phyloP scores from a whole-genome alignment of 2,113 vertebrate genomes.

The Neotoma lepida region DNA sequence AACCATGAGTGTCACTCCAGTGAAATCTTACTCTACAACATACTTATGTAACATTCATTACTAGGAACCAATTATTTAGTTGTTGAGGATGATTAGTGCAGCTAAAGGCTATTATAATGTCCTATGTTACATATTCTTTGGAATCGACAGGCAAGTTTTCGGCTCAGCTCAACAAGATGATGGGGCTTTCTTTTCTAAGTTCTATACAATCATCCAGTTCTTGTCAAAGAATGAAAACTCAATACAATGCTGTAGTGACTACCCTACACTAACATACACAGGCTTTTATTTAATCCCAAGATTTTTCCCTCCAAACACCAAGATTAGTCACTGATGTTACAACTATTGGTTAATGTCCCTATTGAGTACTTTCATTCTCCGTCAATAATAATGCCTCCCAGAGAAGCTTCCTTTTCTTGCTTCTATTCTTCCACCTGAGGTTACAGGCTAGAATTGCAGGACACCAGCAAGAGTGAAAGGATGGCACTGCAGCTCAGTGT shows the following conservation, averaged over 20 bases:
- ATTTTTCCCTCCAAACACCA: not conserved
- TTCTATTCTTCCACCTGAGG: not conserved
- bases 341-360: not conserved
- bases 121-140: not conserved
- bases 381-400: not conserved
- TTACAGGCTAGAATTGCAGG: not conserved
- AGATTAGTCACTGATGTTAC: not conserved
- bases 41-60: not conserved
- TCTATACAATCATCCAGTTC: not conserved
- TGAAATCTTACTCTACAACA: not conserved
- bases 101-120: not conserved
- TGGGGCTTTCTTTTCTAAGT: not conserved
- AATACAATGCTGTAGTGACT: not conserved
- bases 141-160: not conserved
- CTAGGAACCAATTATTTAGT: not conserved
- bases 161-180: not conserved
- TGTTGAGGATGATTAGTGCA: not conserved
- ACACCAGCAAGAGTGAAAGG: not conserved
- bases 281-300: not conserved
- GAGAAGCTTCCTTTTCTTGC: not conserved
- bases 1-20: not conserved
- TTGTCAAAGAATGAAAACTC: constrained; percentile 14
- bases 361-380: not conserved
- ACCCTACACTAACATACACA: not conserved
- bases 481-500: not conserved